Percentiles rank a stretch among this genome's conserved stretches.
These are phyloP conservation scores for Bombus sibiricus DNA, from an alignment of 1,140 invertebrate genomes.

Conservation along the genomic window DNA sequence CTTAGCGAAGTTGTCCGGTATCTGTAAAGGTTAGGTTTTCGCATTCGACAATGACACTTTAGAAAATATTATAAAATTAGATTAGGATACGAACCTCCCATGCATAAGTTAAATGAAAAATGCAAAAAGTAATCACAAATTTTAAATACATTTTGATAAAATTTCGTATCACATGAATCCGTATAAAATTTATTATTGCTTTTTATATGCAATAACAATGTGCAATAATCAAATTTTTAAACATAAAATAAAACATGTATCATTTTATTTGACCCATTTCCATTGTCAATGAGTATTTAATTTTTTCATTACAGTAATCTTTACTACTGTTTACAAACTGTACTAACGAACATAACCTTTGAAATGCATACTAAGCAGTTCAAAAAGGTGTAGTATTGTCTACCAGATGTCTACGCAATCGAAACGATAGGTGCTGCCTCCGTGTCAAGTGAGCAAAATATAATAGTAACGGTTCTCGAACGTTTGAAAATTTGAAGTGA, in stretches of 20 bases:
- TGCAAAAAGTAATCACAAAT: constrained; percentile 10
- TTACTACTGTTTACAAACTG: constrained; percentile 27
- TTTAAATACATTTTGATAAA: constrained; percentile 39
- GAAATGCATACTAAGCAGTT: neutral
- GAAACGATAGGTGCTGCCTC: constrained; percentile 1
- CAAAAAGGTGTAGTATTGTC: neutral
- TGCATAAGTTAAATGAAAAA: constrained; percentile 2
- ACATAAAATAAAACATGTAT: neutral
- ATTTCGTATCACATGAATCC: neutral
- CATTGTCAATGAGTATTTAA: neutral
- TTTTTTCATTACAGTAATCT: neutral
- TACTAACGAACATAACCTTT: constrained; percentile 9
- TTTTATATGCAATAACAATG: neutral
- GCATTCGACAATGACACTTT: neutral
- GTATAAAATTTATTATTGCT: constrained; percentile 22
- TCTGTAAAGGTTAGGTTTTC: constrained; percentile 68
- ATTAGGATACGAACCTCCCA: constrained; percentile 40
- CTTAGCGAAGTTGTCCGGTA: constrained; percentile 79
- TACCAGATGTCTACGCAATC: neutral
- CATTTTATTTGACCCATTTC: neutral
- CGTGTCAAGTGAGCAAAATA: neutral
- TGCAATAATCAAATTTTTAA: neutral
- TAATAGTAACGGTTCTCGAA: neutral
- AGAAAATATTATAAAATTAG: neutral
- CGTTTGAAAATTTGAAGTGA: neutral